A percentile compares a stretch with the other conserved stretches of the same genome.
Conservation (phyloP, 2,888 invertebrate species). For the Cantharis rustica region DNA sequence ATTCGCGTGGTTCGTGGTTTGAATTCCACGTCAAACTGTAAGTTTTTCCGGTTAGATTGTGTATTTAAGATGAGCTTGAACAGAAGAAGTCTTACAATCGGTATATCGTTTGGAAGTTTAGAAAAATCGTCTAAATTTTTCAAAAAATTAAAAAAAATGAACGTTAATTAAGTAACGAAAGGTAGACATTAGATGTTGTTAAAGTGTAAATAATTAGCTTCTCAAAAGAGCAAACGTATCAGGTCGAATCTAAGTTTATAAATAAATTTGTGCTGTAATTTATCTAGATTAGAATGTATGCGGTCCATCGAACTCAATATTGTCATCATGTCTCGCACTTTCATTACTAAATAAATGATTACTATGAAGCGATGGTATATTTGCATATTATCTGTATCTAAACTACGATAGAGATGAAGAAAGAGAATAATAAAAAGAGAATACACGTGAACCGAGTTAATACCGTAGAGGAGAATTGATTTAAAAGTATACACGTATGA, state of each 20-base stretch:
- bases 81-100: too few relatives aligned
- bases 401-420: constrained; percentile 25
- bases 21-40: neutral
- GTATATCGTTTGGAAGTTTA: neutral
- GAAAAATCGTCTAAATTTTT: neutral
- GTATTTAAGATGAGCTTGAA: too few relatives aligned
- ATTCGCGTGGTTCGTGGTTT: too few relatives aligned
- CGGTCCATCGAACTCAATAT: constrained; percentile 39
- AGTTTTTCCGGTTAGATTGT: neutral
- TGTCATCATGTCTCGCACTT: constrained; percentile 37
- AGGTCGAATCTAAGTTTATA: constrained; percentile 26
- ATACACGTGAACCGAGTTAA: constrained; percentile 14
- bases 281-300: constrained; percentile 32
- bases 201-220: constrained; percentile 12
- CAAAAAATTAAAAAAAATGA: neutral
- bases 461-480: neutral
- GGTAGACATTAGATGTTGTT: constrained; percentile 4
- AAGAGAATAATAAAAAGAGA: constrained; percentile 15
- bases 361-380: constrained; percentile 36
- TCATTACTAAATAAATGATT: constrained; percentile 41
- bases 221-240: constrained; percentile 21
- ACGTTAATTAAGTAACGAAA: neutral
- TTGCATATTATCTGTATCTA: constrained; percentile 41
- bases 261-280: constrained; percentile 20
- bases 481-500: constrained; percentile 7